Evolutionary conservation across 2,888 invertebrate genomes (phyloP), one percentile per base, ranked within the genome.

Genomic region (Diogma glabrata): DNA sequence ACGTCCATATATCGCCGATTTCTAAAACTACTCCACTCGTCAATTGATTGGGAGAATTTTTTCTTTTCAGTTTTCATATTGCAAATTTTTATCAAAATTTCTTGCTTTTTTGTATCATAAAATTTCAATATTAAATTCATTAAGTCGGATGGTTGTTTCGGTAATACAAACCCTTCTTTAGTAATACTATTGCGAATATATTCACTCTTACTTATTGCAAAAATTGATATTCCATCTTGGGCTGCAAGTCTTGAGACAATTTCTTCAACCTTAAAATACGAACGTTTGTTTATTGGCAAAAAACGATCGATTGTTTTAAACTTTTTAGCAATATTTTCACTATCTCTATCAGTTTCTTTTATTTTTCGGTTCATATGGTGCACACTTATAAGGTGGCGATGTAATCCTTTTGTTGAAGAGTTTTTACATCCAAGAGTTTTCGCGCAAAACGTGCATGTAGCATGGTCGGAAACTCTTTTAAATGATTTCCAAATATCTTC

Each of bases 11-110:
- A 52, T 24, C 49, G 30, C 22, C 52, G 14, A 46, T 45, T 45
- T 23, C 45, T 20, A 45, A 52, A 17, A 23, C 36, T 49, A 3
- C 49, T 52, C 43, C 49, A 49, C 20, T 49, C 52, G 20, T 49
- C 49, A 14, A 52, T 46, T n/a, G 46, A 49, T 17, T 24, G 14
- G 4, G 24, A n/a, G 20, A 46, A 52, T 46, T 52, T 52, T 24
- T 47, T 19, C 2, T 23, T 26, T 46, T 47, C 8, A 17, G 3
- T 24, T 38, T 36, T 47, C 30, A 38, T 38, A 23, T 33, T 10
- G 3, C 14, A 14, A 19, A 47, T 36, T 14, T 43, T 24, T 9
- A 19, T 28, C n/a, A 17, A 40, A 10, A 49, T 26, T 40, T 49
- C 49, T 3, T 49, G n/a, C 26, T 40, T 38, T 38, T 40, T 40